A percentile compares a stretch with the other conserved stretches of the same genome.
phyloP scores from a whole-genome alignment of 2,113 vertebrate species.

The Grammomys surdaster region DNA sequence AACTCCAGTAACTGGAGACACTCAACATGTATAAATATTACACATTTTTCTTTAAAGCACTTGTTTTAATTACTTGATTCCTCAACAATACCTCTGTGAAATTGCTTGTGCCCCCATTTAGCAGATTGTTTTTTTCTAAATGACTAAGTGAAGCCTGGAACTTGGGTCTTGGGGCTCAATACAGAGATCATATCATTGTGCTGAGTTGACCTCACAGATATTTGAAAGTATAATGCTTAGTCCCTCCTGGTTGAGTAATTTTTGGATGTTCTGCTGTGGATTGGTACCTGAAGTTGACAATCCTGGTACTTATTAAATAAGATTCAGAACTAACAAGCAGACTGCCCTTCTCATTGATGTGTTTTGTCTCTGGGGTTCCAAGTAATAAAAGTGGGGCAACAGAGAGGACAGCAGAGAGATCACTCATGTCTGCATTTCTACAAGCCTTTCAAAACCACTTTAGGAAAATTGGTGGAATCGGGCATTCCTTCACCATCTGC shows the following conservation, averaged over 20 bases:
- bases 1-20: neutral
- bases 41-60: constrained; percentile 42
- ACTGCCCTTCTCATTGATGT: constrained; percentile 60
- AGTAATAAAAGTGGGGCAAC: constrained; percentile 8
- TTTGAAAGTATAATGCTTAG: neutral
- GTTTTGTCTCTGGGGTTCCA: constrained; percentile 72
- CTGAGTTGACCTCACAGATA: constrained; percentile 3
- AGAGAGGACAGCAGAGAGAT: neutral
- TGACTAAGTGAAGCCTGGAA: constrained; percentile 22
- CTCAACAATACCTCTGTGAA: neutral
- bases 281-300: constrained; percentile 67
- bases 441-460: constrained; percentile 66
- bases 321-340: constrained; percentile 80
- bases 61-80: constrained; percentile 29
- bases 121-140: constrained; percentile 5
- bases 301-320: constrained; percentile 68
- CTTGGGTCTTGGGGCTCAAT: neutral
- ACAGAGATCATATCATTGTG: neutral
- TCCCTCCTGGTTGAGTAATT: neutral
- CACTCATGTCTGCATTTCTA: constrained; percentile 29
- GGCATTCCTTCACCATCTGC: constrained; percentile 79
- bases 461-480: constrained; percentile 79
- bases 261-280: neutral
- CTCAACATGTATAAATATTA: neutral
- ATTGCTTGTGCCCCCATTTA: neutral